Conservation (phyloP, 2,113 vertebrate genomes). For the Sinosuthora webbiana region DNA sequence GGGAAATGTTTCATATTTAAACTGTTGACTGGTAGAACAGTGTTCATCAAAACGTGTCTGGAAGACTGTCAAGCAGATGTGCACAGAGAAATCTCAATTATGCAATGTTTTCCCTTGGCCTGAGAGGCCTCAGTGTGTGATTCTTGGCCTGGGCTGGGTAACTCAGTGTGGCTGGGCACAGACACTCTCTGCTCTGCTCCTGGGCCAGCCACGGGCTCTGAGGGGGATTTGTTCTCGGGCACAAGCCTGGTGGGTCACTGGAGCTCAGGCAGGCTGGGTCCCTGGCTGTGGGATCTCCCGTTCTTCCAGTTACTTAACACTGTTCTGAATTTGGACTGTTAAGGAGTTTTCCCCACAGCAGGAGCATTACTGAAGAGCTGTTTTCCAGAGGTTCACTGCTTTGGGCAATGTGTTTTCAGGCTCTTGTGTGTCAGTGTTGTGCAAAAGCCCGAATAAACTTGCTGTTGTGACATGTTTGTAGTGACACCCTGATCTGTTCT, state of each 20-base stretch:
- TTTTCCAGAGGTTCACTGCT: not conserved
- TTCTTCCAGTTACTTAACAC: not conserved
- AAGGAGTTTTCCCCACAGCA: not conserved
- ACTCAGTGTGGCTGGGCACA: not conserved
- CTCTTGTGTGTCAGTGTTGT: not conserved
- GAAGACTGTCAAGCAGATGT: slow-evolving; percentile 41
- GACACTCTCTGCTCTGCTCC: not conserved
- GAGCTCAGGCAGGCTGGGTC: not conserved
- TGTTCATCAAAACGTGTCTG: not conserved
- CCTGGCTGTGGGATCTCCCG: not conserved
- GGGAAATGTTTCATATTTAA: not conserved
- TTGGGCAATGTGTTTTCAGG: not conserved
- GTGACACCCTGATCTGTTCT: not conserved
- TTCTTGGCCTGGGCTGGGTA: not conserved
- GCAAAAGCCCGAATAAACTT: slow-evolving; percentile 42
- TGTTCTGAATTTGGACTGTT: not conserved
- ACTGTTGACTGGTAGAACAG: not conserved
- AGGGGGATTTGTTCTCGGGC: not conserved
- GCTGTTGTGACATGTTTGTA: not conserved
- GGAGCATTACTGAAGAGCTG: not conserved
- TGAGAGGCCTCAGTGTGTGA: slow-evolving; percentile 14
- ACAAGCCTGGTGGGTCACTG: fast-evolving
- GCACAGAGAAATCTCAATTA: not conserved
- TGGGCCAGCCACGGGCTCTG: not conserved
- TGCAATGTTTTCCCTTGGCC: slow-evolving; percentile 2